phyloP scores from a whole-genome alignment of 2,797 vertebrate species.

The Sylvia borin region DNA sequence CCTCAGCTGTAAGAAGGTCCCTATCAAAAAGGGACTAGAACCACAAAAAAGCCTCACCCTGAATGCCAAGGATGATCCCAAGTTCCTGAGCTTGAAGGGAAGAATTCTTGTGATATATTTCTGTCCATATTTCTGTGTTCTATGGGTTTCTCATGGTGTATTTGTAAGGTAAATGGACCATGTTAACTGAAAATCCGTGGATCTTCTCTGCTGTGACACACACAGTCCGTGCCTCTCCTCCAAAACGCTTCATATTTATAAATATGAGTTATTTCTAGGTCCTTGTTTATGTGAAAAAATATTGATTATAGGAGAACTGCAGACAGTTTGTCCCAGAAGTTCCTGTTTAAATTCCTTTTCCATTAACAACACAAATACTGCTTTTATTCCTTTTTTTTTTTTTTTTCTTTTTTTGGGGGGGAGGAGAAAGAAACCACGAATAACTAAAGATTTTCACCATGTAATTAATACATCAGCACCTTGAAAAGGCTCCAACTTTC shows the following conservation, averaged over 20 bases:
- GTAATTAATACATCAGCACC: neutral
- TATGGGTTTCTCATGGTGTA: neutral
- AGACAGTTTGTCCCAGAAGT: neutral
- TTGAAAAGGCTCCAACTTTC: neutral
- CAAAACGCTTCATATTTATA: neutral
- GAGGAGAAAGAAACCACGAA: neutral
- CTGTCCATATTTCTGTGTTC: neutral
- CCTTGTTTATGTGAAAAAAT: neutral
- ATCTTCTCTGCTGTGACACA: neutral
- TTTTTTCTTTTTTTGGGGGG: neutral
- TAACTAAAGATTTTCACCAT: neutral
- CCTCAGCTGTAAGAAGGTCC: neutral
- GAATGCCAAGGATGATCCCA: neutral
- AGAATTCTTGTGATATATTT: neutral
- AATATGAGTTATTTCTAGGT: neutral
- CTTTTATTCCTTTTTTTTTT: neutral
- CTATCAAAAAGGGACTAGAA: neutral
- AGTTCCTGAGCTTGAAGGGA: neutral
- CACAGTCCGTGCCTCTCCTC: neutral
- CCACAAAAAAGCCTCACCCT: neutral
- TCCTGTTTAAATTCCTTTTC: neutral
- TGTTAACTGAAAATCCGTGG: neutral
- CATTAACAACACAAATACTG: neutral
- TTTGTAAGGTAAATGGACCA: neutral
- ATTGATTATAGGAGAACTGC: neutral